A percentile compares a stretch with the other conserved stretches of the same genome.
phyloP scores from a whole-genome alignment of 2,113 vertebrate genomes.

The Paralichthys olivaceus region DNA sequence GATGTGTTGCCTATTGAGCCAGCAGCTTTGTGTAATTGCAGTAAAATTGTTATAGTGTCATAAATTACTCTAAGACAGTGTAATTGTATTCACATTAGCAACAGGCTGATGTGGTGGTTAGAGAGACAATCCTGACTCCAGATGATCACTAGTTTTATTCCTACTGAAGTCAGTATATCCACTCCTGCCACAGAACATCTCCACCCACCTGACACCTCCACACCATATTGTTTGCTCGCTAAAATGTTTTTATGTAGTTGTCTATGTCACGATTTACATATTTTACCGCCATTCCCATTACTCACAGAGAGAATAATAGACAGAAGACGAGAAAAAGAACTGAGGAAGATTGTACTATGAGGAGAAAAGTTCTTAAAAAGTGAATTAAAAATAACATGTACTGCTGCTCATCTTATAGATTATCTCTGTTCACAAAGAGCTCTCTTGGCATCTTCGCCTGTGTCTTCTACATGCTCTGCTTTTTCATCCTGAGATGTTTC shows the following conservation, averaged over 20 bases:
- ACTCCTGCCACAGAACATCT: neutral
- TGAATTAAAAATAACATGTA: neutral
- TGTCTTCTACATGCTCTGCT: too few species aligned
- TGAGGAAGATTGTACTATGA: neutral
- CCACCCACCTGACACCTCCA: neutral
- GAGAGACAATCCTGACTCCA: neutral
- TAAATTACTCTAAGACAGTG: constrained; percentile 26
- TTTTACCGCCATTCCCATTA: constrained; percentile 25
- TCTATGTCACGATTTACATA: constrained; percentile 36
- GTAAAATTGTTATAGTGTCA: constrained; percentile 16
- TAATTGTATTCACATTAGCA: constrained; percentile 23
- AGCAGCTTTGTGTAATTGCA: too few species aligned
- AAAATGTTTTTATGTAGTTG: constrained; percentile 6
- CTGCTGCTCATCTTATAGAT: constrained; percentile 6
- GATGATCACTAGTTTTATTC: constrained; percentile 29
- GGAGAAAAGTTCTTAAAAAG: neutral
- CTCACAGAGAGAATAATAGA: constrained; percentile 18
- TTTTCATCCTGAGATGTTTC: too few species aligned
- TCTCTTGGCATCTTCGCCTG: too few species aligned
- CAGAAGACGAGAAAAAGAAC: constrained; percentile 13
- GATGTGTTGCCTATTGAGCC: too few species aligned
- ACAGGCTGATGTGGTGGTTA: constrained; percentile 16
- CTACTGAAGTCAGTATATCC: constrained; percentile 8
- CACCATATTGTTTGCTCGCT: constrained; percentile 19
- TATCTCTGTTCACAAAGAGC: too few species aligned